Percentiles rank a stretch among this genome's conserved stretches.
These are phyloP conservation scores for Cepaea nemoralis DNA, from an alignment of 1,140 invertebrate genomes.

Conservation along the genomic window DNA sequence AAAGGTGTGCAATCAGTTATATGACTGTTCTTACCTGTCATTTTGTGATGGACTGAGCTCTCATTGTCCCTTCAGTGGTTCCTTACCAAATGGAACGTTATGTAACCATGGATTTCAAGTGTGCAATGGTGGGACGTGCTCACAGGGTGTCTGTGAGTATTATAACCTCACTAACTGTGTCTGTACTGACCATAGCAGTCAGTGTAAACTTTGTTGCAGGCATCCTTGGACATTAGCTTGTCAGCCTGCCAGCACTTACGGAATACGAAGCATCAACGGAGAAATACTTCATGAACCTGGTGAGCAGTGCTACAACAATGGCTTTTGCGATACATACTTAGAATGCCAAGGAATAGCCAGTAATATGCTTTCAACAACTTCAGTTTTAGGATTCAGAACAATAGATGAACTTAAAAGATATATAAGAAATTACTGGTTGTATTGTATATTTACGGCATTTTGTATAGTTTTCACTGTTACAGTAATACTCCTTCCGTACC, in stretches of 20 bases:
- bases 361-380: background rate
- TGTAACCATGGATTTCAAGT: slow-evolving; percentile 51
- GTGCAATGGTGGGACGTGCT: slow-evolving; percentile 51
- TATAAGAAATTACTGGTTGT: slow-evolving; percentile 28
- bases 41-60: slow-evolving; percentile 50
- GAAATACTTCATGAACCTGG: background rate
- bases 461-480: background rate
- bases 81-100: slow-evolving; percentile 43
- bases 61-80: slow-evolving; percentile 45
- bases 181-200: slow-evolving; percentile 34
- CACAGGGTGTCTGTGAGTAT: slow-evolving; percentile 48
- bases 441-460: slow-evolving; percentile 7
- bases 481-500: background rate
- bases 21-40: slow-evolving; percentile 47
- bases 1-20: slow-evolving; percentile 43
- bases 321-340: background rate
- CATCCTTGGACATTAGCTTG: background rate
- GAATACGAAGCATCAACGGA: background rate
- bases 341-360: background rate
- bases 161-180: slow-evolving; percentile 46
- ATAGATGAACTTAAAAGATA: background rate
- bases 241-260: background rate
- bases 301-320: background rate
- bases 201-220: slow-evolving; percentile 49
- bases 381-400: slow-evolving; percentile 1